Evolutionary conservation across 2,113 vertebrate genomes (phyloP).

Genomic region (Oophaga pumilio): DNA sequence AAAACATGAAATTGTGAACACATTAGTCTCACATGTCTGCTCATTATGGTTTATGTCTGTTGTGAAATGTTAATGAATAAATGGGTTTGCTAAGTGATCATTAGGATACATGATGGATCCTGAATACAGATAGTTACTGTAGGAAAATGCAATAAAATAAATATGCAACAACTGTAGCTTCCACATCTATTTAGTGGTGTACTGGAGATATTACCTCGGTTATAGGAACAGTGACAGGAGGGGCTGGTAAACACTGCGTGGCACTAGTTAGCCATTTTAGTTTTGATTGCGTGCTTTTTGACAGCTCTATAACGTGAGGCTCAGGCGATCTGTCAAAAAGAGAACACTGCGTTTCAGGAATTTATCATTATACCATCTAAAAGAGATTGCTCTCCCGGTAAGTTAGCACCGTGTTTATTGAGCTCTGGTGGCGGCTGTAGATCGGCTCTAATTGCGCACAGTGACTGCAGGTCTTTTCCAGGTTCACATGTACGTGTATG

Average conservation of each 20-base stretch:
- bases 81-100: neutral
- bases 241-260: neutral
- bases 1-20: neutral
- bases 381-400: neutral
- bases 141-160: neutral
- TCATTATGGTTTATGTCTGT: neutral
- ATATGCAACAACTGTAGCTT: neutral
- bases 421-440: neutral
- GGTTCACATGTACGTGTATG: neutral
- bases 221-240: neutral
- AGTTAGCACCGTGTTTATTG: slow-evolving; percentile 2
- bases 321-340: neutral
- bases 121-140: neutral
- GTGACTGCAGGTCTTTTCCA: neutral
- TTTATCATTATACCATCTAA: neutral
- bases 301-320: slow-evolving; percentile 2
- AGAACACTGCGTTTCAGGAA: slow-evolving; percentile 2
- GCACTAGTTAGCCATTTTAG: neutral
- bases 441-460: neutral
- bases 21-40: neutral
- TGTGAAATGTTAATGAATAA: neutral
- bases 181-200: too few species aligned
- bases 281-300: neutral
- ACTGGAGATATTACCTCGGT: neutral
- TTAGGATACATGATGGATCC: neutral